Evolutionary conservation across 2,113 vertebrate genomes (phyloP).

Genomic region (Osmerus eperlanus): DNA sequence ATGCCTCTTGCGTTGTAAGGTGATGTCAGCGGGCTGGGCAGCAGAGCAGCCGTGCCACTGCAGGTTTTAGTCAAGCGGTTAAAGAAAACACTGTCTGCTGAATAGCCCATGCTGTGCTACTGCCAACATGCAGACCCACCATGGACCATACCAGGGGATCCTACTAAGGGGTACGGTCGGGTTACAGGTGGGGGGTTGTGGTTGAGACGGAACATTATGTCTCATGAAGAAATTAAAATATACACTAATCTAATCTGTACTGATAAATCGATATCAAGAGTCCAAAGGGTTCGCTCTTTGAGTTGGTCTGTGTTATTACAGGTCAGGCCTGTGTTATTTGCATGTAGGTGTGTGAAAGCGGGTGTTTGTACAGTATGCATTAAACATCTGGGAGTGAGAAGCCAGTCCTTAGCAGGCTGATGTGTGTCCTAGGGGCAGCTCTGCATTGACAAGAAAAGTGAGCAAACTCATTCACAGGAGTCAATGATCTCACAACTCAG

Average conservation of each 20-base stretch:
- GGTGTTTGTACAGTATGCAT: background rate
- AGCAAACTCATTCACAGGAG: conserved; percentile 17
- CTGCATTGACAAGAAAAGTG: conserved; percentile 6
- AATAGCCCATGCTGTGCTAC: background rate
- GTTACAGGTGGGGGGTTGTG: no score
- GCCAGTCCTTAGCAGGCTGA: background rate
- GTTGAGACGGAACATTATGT: no score
- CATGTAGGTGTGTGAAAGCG: background rate
- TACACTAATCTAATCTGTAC: no score
- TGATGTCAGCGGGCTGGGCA: no score
- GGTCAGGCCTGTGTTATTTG: background rate
- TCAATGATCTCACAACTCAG: conserved; percentile 11
- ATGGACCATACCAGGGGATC: background rate
- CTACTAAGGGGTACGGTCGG: background rate
- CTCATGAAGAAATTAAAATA: no score
- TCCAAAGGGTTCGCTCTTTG: background rate
- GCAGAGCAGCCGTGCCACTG: no score
- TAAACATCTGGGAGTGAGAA: background rate
- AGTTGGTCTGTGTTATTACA: background rate
- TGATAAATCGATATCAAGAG: background rate
- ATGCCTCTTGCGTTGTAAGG: no score
- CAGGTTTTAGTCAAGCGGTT: background rate
- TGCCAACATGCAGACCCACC: background rate
- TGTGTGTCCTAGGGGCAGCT: background rate
- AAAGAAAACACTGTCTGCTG: conserved; percentile 5